Conservation (phyloP, 2,888 invertebrate species). For the Amphiduros pacificus region DNA sequence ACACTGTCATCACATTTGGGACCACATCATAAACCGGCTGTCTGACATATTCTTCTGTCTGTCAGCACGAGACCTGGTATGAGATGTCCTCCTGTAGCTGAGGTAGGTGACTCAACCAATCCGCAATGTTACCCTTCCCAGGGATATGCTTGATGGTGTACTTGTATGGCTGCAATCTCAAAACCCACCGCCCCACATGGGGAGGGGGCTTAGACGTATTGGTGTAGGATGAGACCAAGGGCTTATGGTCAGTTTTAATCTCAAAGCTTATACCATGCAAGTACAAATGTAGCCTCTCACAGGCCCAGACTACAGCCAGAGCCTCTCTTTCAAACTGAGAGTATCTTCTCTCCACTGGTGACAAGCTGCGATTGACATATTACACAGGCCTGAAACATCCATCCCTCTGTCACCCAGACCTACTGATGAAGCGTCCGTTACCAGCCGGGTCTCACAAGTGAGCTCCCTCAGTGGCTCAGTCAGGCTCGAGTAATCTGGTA, state of each 20-base stretch:
- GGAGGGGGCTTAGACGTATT: neutral
- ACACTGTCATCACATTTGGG: neutral
- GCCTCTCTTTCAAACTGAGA: conserved; percentile 32
- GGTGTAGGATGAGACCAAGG: neutral
- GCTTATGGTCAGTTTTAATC: conserved; percentile 17
- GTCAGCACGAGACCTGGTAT: too few species aligned
- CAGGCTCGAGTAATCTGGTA: neutral
- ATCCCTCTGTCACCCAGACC: conserved; percentile 20
- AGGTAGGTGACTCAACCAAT: neutral
- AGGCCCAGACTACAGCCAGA: conserved; percentile 26
- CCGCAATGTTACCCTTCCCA: conserved; percentile 28
- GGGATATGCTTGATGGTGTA: conserved; percentile 25
- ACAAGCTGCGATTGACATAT: conserved; percentile 25
- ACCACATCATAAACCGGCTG: neutral
- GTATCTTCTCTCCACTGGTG: conserved; percentile 24
- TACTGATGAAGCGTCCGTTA: conserved; percentile 25
- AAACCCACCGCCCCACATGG: conserved; percentile 12
- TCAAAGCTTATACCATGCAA: conserved; percentile 27
- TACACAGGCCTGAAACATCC: conserved; percentile 21
- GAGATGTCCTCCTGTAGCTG: too few species aligned
- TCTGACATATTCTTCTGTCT: neutral
- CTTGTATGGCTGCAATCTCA: conserved; percentile 29
- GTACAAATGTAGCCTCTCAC: conserved; percentile 22
- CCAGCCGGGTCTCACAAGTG: conserved; percentile 9
- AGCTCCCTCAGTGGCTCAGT: neutral